phyloP scores from a whole-genome alignment of 2,888 invertebrate species.

The Drosophila tanythrix region DNA sequence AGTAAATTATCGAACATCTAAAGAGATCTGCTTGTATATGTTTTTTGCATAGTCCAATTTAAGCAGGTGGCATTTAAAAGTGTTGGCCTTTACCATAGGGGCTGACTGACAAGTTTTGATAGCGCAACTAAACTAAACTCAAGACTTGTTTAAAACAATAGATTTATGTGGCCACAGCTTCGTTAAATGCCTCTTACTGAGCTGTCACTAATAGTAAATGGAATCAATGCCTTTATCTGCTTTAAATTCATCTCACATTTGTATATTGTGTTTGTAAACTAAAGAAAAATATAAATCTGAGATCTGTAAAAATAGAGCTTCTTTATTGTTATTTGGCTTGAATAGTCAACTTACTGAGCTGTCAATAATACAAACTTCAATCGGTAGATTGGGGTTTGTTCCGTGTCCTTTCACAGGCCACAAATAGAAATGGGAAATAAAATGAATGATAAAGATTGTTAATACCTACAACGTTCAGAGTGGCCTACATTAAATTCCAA shows the following conservation, averaged over 20 bases:
- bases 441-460: slow-evolving; percentile 40
- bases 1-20: slow-evolving; percentile 7
- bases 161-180: background rate
- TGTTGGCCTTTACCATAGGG: background rate
- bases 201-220: background rate
- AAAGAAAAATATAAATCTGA: background rate
- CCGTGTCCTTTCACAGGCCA: slow-evolving; percentile 16
- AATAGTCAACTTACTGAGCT: background rate
- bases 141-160: background rate
- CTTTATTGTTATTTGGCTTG: background rate
- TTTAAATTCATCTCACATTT: background rate
- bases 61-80: background rate
- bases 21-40: background rate
- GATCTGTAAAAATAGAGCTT: background rate
- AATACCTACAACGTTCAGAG: slow-evolving; percentile 9
- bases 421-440: slow-evolving; percentile 29
- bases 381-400: slow-evolving; percentile 28
- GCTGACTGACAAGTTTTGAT: background rate
- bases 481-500: slow-evolving; percentile 7
- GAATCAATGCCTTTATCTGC: background rate
- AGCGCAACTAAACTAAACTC: background rate
- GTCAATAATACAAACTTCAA: slow-evolving; percentile 28
- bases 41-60: slow-evolving; percentile 2
- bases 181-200: background rate
- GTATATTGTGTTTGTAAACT: background rate